Evolutionary conservation across 2,888 invertebrate species (phyloP), one percentile per base, ranked within the genome.

Genomic region (Empis livida): DNA sequence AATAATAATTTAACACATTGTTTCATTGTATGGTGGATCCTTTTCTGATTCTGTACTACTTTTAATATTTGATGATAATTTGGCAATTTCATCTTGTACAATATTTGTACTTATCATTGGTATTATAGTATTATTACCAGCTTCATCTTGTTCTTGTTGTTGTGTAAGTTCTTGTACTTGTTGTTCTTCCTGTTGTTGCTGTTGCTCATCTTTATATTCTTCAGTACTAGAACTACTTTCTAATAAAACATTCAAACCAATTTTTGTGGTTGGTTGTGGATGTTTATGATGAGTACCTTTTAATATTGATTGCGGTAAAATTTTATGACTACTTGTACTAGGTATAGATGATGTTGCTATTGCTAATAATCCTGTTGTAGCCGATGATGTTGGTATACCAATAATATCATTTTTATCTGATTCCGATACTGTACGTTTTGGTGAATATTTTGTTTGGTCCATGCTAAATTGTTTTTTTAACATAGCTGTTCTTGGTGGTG

Each of bases 201-300:
- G 10, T 38, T 15, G 46, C 49, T 30, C 55, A 52, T 38, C 23
- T 27, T 27, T 27, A 27, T 27, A 27, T 27, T 69, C 70, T 51
- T 70, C 70, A 2, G 69, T 68, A 56, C 69, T 70, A 46, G 69
- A 68, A 54, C 68, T 68, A 55, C 67, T 69, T 55, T 68, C 69
- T 53, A 67, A 67, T 32, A 69, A 63, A 51, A 68, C 61, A 52
- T 68, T 66, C 62, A 67, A 62, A 51, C 65, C 66, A 43, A 65
- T 55, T 54, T 60, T 61, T 55, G 61, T 62, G 45, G 56, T 54
- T 38, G 43, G 48, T 39, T 46, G 42, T 38, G 37, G 37, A 14
- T 23, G 57, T 53, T 56, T 55, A 52, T 35, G 49, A 52, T 35
- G 49, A 45, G 49, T 49, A 47, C 47, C 56, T 55, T 49, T 58